Base-by-base conservation (phyloP, 2,888 invertebrate genomes). In the Didymodactylos carnosus region DNA sequence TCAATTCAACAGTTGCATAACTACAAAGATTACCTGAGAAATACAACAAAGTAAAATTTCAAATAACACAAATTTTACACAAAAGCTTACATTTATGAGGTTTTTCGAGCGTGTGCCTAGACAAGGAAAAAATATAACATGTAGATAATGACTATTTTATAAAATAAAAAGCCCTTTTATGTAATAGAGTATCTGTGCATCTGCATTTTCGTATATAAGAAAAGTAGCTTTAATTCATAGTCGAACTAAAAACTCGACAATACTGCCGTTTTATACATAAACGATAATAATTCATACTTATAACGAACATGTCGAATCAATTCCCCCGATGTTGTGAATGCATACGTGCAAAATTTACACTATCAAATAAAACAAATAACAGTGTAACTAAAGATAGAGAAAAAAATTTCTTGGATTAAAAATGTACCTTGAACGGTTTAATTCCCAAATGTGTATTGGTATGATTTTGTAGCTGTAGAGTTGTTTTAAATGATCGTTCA, bases 1-100 rank as follows among this genome's bases (percentile, higher is more conserved):
- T 93, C 77, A 94, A 85, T 83, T 97, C 95, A 0, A 97, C 95
- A 76, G 92, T 93, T 0, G 94, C 92, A 83, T 97, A 97, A 83
- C 94, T 93, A 84, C 93, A 93, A 81, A 94, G 92, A n/a, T n/a
- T n/a, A n/a, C n/a, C n/a, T n/a, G n/a, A n/a, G n/a, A n/a, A n/a
- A n/a, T n/a, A n/a, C n/a, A n/a, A n/a, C n/a, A n/a, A n/a, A n/a
- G n/a, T n/a, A n/a, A n/a, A n/a, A n/a, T n/a, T n/a, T n/a, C n/a
- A n/a, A n/a, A n/a, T n/a, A n/a, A n/a, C n/a, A n/a, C n/a, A n/a
- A n/a, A n/a, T n/a, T n/a, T n/a, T n/a, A n/a, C n/a, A n/a, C n/a
- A n/a, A n/a, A n/a, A n/a, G n/a, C 39, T 40, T 35, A 83, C 97
- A 97, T 82, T 92, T 92, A 84, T 97, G 95, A 0, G 95, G 95